phyloP scores from a whole-genome alignment of 1,140 invertebrate genomes.

The Zaprionus camerounensis region DNA sequence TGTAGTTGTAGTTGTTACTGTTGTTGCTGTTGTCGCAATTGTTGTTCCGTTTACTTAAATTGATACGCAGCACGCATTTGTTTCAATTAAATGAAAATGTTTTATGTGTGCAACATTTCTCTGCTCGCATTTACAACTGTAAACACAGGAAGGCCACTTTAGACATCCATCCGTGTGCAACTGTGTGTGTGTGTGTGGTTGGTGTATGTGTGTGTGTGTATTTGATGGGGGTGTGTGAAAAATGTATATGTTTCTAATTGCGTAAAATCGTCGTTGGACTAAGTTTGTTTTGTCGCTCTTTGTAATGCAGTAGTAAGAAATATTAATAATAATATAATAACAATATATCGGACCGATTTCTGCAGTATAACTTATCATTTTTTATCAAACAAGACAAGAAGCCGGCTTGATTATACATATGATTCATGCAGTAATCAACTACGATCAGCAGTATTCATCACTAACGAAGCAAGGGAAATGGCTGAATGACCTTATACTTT shows the following conservation, averaged over 20 bases:
- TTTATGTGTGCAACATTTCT: constrained; percentile 47
- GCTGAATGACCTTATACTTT: too few species aligned
- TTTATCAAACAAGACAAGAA: too few species aligned
- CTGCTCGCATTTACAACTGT: constrained; percentile 42
- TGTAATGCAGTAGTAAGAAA: not conserved
- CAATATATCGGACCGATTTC: too few species aligned
- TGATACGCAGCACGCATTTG: constrained; percentile 81
- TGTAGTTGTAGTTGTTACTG: constrained; percentile 22
- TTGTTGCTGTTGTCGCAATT: constrained; percentile 29
- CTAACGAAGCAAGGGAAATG: too few species aligned
- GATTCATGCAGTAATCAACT: too few species aligned
- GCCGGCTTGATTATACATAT: too few species aligned
- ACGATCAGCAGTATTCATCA: too few species aligned
- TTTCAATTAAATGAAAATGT: constrained; percentile 82
- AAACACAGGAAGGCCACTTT: constrained; percentile 54
- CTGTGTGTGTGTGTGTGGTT: constrained; percentile 6
- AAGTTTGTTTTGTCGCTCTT: not conserved
- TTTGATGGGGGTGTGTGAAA: constrained; percentile 8
- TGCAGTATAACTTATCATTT: too few species aligned
- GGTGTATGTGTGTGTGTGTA: not conserved
- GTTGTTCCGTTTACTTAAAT: constrained; percentile 57
- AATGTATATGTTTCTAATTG: constrained; percentile 44
- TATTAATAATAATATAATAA: not conserved
- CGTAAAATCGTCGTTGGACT: constrained; percentile 3
- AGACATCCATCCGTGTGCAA: constrained; percentile 12